Percentiles rank a stretch among this genome's conserved stretches.
Conservation (phyloP, 30 jellyfish, hydroid and myxozoan genomes). For the Turritopsis dohrnii region DNA sequence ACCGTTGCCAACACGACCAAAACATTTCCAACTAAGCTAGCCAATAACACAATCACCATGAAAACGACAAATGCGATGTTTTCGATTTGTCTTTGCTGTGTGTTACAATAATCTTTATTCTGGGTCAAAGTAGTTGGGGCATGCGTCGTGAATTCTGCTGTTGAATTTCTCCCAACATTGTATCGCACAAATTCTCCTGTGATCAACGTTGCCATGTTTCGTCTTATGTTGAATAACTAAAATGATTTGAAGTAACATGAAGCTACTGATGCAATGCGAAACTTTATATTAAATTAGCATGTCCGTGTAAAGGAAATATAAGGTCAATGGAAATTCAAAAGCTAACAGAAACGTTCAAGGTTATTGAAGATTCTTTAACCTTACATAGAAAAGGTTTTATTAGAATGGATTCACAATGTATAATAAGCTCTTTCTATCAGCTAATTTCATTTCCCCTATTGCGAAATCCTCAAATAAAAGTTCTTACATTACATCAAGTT, state of each 20-base stretch:
- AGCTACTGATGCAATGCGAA: background rate
- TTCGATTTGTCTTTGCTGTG: background rate
- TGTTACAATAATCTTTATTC: background rate
- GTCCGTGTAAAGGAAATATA: background rate
- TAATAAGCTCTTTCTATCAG: background rate
- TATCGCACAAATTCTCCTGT: background rate
- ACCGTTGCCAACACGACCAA: conserved; percentile 54
- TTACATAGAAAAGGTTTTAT: too few species aligned
- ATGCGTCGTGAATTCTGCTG: background rate
- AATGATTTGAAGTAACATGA: background rate
- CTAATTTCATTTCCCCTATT: background rate
- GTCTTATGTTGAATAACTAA: background rate
- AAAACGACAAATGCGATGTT: conserved; percentile 29
- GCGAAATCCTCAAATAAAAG: background rate
- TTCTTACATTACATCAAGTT: background rate
- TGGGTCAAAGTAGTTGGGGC: background rate
- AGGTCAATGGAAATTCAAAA: background rate
- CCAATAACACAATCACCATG: conserved; percentile 39
- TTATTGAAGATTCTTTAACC: too few species aligned
- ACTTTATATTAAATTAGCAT: background rate
- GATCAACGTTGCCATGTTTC: background rate
- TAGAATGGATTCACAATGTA: background rate
- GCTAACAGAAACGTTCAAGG: background rate
- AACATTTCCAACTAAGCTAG: conserved; percentile 62
- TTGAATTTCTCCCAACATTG: background rate